Percentiles rank a stretch among this genome's conserved stretches.
phyloP scores from a whole-genome alignment of 2,113 vertebrate species.

The Serilophus lunatus region DNA sequence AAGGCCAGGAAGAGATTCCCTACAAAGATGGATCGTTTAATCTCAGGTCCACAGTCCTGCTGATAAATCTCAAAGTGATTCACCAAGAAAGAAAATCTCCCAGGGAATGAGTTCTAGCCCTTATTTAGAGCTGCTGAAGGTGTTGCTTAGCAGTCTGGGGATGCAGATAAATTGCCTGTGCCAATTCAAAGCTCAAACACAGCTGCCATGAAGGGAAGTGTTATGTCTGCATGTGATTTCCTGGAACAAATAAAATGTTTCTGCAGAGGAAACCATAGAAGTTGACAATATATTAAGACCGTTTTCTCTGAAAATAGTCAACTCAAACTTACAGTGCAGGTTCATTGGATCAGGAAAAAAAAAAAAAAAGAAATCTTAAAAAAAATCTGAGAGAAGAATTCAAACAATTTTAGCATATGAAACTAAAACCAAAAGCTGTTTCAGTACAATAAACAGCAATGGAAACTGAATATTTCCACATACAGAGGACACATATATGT shows the following conservation, averaged over 20 bases:
- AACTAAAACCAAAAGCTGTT: neutral
- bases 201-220: neutral
- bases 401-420: neutral
- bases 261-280: neutral
- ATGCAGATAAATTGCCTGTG: neutral
- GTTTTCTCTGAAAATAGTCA: neutral
- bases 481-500: fast-evolving
- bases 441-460: neutral
- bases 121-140: neutral
- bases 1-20: neutral
- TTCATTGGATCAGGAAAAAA: neutral
- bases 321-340: neutral
- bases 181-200: neutral
- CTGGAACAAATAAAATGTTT: neutral
- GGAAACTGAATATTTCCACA: fast-evolving
- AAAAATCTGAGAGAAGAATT: neutral
- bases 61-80: slow-evolving; percentile 6
- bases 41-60: neutral
- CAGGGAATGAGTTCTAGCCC: neutral
- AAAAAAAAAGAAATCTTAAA: neutral
- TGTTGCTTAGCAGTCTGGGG: neutral
- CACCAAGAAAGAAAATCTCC: neutral
- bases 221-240: neutral
- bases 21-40: neutral
- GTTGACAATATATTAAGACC: neutral